Percentiles rank a stretch among this genome's conserved stretches.
Evolutionary conservation across 2,888 invertebrate species (phyloP).

Genomic region (Seira ritae): DNA sequence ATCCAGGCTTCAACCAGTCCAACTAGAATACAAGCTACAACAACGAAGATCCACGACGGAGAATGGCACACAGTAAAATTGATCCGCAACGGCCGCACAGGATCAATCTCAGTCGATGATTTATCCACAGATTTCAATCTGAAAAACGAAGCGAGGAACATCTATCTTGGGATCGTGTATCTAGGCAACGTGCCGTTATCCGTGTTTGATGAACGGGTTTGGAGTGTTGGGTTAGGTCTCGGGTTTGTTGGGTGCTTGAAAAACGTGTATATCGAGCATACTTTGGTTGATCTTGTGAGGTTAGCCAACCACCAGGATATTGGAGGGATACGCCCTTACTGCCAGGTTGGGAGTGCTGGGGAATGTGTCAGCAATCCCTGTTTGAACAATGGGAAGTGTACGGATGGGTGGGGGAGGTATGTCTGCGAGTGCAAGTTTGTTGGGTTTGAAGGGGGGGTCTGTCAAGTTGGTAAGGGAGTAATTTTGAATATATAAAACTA

Average conservation of each 20-base stretch:
- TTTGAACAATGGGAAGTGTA: constrained; percentile 90
- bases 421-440: constrained; percentile 95
- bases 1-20: not conserved
- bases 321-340: constrained; percentile 75
- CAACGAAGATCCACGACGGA: constrained; percentile 88
- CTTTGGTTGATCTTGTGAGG: constrained; percentile 90
- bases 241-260: constrained; percentile 97
- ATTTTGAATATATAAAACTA: no score
- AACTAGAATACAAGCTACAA: constrained; percentile 85
- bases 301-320: constrained; percentile 91
- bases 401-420: constrained; percentile 96
- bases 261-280: constrained; percentile 91
- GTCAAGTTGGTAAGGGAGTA: constrained; percentile 88
- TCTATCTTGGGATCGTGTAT: constrained; percentile 91
- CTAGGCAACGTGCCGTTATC: constrained; percentile 86
- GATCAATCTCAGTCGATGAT: constrained; percentile 92
- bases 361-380: constrained; percentile 92
- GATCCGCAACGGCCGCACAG: constrained; percentile 87
- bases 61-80: constrained; percentile 94
- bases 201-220: constrained; percentile 78
- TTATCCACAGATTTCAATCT: constrained; percentile 92
- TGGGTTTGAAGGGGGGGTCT: constrained; percentile 91
- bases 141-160: constrained; percentile 88
- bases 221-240: constrained; percentile 91
- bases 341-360: constrained; percentile 85